Evolutionary conservation across 2,113 vertebrate genomes (phyloP).

Genomic region (Zosterops lateralis): DNA sequence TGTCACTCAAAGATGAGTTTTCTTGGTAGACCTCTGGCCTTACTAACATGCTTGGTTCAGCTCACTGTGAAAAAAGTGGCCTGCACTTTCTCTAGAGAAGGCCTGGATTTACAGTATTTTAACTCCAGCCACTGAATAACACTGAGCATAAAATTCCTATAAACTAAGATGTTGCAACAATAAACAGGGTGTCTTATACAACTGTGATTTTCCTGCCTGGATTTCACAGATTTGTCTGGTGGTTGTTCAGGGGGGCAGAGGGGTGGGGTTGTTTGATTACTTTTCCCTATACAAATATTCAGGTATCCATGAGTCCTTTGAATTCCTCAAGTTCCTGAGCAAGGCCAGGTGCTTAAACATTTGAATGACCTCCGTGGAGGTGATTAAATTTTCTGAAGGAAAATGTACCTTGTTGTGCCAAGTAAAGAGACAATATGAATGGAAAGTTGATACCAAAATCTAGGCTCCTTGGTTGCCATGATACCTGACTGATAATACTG

Average conservation of each 20-base stretch:
- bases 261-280: neutral
- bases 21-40: neutral
- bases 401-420: neutral
- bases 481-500: slow-evolving; percentile 51
- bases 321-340: neutral
- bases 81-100: neutral
- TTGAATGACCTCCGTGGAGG: neutral
- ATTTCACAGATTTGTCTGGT: neutral
- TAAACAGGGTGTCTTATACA: neutral
- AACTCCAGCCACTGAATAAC: neutral
- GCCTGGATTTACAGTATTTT: neutral
- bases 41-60: neutral
- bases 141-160: neutral
- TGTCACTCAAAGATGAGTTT: neutral
- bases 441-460: slow-evolving; percentile 28
- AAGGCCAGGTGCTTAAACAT: neutral
- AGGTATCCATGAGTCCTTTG: neutral
- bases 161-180: neutral
- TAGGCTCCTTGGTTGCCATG: slow-evolving; percentile 8
- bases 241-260: accelerated
- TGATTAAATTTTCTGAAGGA: neutral
- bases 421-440: slow-evolving; percentile 4
- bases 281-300: neutral
- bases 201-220: neutral
- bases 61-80: neutral